Conservation (phyloP, 2,888 invertebrate species). For the Papilio elwesi region DNA sequence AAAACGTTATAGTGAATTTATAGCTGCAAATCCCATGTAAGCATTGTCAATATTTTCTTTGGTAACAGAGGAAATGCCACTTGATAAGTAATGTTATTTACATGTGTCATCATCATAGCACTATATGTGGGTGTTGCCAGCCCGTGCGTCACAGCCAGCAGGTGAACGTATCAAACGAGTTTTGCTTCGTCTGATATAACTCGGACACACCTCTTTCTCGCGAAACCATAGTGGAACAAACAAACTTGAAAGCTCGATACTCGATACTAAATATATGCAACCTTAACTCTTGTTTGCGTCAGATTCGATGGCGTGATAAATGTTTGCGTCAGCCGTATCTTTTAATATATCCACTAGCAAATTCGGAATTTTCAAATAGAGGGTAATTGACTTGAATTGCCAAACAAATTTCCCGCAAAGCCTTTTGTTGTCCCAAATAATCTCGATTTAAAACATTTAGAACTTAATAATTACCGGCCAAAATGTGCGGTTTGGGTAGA, state of each 20-base stretch:
- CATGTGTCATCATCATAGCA: constrained; percentile 36
- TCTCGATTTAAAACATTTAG: neutral
- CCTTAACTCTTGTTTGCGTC: constrained; percentile 10
- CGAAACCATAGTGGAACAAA: constrained; percentile 32
- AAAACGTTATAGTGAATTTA: neutral
- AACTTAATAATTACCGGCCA: neutral
- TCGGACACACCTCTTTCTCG: constrained; percentile 37
- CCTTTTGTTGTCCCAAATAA: neutral
- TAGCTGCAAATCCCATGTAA: neutral
- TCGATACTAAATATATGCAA: constrained; percentile 9
- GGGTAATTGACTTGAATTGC: neutral
- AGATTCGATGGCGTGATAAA: constrained; percentile 34
- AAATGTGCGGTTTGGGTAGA: neutral
- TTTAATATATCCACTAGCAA: neutral
- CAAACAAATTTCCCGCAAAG: neutral
- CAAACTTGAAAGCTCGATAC: constrained; percentile 31
- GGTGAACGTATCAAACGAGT: constrained; percentile 39
- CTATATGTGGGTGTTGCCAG: constrained; percentile 28
- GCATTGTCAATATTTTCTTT: neutral
- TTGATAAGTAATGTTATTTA: constrained; percentile 24
- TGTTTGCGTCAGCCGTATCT: neutral
- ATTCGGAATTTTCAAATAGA: neutral
- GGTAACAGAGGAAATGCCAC: constrained; percentile 5
- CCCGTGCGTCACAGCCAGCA: constrained; percentile 35
- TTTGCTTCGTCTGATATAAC: constrained; percentile 38